Conservation (phyloP, 2,888 invertebrate species). For the Pheosia gnoma region DNA sequence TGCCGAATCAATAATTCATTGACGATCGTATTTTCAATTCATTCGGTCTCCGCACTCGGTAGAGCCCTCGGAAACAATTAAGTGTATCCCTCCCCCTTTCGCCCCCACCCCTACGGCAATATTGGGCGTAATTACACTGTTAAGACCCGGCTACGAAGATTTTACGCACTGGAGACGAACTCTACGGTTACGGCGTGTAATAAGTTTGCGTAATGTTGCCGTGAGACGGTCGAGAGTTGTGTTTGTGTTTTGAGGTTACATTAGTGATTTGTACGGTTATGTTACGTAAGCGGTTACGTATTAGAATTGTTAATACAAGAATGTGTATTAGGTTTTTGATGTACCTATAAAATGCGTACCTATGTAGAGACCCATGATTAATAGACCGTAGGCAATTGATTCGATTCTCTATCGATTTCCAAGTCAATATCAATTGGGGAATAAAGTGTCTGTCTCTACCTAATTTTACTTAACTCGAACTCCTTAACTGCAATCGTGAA, state of each 20-base stretch:
- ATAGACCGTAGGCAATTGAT: too few relatives aligned
- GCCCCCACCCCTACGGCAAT: conserved; percentile 46
- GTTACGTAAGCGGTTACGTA: conserved; percentile 11
- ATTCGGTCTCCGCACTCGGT: conserved; percentile 45
- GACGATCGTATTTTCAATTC: conserved; percentile 57
- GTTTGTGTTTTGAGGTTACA: not conserved
- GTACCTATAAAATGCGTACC: too few relatives aligned
- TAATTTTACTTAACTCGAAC: too few relatives aligned
- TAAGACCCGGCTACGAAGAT: conserved; percentile 67
- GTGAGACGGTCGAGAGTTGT: conserved; percentile 12
- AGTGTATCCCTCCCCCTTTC: conserved; percentile 46
- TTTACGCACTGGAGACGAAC: conserved; percentile 69
- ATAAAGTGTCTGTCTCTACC: too few relatives aligned
- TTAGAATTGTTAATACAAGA: not conserved
- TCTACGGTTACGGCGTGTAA: conserved; percentile 57
- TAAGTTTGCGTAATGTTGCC: conserved; percentile 50
- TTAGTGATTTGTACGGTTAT: not conserved
- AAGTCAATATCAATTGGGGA: too few relatives aligned
- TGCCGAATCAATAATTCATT: conserved; percentile 61
- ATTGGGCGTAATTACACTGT: conserved; percentile 73
- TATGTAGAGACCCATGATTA: too few relatives aligned
- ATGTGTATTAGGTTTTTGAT: too few relatives aligned
- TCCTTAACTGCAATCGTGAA: too few relatives aligned
- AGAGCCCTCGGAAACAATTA: conserved; percentile 68
- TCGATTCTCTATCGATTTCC: too few relatives aligned